Base-by-base conservation (phyloP, 2,888 invertebrate genomes). In the Parnassius apollo region DNA sequence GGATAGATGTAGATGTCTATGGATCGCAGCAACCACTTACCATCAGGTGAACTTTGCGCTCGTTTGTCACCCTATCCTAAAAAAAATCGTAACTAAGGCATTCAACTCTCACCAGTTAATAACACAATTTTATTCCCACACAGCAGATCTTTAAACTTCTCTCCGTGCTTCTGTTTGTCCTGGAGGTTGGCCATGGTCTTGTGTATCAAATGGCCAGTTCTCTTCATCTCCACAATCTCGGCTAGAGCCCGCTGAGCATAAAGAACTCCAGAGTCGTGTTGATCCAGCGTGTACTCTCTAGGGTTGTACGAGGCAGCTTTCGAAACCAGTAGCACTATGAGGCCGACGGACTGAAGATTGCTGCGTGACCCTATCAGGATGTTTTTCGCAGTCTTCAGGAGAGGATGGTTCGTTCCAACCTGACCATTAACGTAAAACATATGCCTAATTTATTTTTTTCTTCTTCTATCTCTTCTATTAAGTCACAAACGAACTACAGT, bases 181-280 rank as follows among this genome's bases (percentile, higher is more conserved):
- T 83, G 80, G 2, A 91, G 79, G 66, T 91, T 89, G 12, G 80
- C 88, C 87, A 90, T 86, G 1, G 88, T 82, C 72, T 85, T 89
- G 55, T 91, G 91, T 52, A 91, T 84, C 74, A 90, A 76, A 67
- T 91, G 91, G 0, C 89, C 91, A 0, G 88, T 91, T 13, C 91
- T 74, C 70, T 91, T 91, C 91, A 91, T 91, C 75, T 91, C 91
- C 50, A 91, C 90, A 1, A 92, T 89, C 71, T 91, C 92, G 0
- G 91, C 89, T 57, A 92, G 69, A 1, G 88, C 92, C 68, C 93
- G 80, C 75, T 92, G 92, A 11, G 91, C 76, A 76, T 92, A 88
- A 61, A 93, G 73, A 0, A 91, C 81, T 2, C 76, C 88, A 0
- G 86, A 87, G 42, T 84, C 82, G 44, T 86, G 82, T 1, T 80